A percentile compares a stretch with the other conserved stretches of the same genome.
phyloP scores from a whole-genome alignment of 2,113 vertebrate species.

The Tor tambroides region DNA sequence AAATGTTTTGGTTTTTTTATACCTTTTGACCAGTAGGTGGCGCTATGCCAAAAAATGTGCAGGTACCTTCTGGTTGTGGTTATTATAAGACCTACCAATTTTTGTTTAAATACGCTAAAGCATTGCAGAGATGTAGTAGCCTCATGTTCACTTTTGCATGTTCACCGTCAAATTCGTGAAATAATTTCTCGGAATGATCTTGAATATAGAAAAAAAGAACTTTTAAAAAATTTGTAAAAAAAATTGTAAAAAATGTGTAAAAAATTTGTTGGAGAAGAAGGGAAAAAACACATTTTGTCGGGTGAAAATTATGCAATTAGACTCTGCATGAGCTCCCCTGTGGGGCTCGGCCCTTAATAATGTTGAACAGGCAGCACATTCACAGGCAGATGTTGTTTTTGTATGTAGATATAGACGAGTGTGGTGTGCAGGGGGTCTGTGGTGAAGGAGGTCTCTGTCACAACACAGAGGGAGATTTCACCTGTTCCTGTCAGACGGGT shows the following conservation, averaged over 20 bases:
- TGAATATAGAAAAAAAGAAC: background rate
- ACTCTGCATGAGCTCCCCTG: background rate
- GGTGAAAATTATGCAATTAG: background rate
- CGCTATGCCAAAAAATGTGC: too few relatives aligned
- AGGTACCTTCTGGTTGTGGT: too few relatives aligned
- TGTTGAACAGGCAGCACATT: background rate
- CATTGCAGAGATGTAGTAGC: too few relatives aligned
- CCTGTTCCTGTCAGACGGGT: constrained; percentile 84
- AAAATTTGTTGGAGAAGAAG: too few relatives aligned
- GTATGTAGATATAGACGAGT: constrained; percentile 86
- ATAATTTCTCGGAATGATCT: background rate
- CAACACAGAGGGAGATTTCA: constrained; percentile 83
- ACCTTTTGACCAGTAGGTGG: too few relatives aligned
- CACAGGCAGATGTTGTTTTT: constrained; percentile 20
- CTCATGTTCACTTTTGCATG: too few relatives aligned
- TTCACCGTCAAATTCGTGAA: background rate
- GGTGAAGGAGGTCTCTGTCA: constrained; percentile 79
- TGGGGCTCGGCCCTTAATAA: background rate
- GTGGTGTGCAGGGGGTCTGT: constrained; percentile 76
- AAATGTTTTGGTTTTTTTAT: too few relatives aligned
- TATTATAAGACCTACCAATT: too few relatives aligned
- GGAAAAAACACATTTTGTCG: background rate
- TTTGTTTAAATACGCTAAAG: too few relatives aligned
- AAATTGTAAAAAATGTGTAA: too few relatives aligned
- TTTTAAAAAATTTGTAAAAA: too few relatives aligned